phyloP scores from a whole-genome alignment of 2,113 vertebrate species.

The Chaenogobius annularis region DNA sequence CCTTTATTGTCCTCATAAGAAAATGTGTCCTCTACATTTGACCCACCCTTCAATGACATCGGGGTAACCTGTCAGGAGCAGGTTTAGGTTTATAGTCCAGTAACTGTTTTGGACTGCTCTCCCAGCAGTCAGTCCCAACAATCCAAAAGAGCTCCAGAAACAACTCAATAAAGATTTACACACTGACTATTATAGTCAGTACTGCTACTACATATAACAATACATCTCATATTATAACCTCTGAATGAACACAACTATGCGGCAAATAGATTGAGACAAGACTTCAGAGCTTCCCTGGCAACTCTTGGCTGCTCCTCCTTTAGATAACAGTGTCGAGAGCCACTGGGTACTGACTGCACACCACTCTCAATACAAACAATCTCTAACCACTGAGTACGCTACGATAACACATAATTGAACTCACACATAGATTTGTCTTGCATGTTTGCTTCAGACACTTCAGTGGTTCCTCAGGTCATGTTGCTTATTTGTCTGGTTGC shows the following conservation, averaged over 20 bases:
- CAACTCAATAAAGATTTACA: too few species aligned
- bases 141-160: background rate
- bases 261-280: conserved; percentile 27
- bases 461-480: background rate
- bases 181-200: too few species aligned
- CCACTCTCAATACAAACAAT: conserved; percentile 46
- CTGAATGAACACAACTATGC: background rate
- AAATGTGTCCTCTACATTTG: too few species aligned
- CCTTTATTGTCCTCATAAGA: too few species aligned
- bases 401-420: conserved; percentile 49
- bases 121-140: background rate
- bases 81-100: background rate
- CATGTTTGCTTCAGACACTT: conserved; percentile 10
- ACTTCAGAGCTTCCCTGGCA: conserved; percentile 48
- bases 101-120: background rate
- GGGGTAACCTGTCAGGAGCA: too few species aligned
- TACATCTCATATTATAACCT: background rate
- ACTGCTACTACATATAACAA: too few species aligned
- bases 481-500: background rate
- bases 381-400: conserved; percentile 48
- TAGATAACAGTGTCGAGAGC: conserved; percentile 55
- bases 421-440: conserved; percentile 19
- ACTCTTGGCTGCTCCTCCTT: conserved; percentile 35
- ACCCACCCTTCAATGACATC: too few species aligned
- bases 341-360: conserved; percentile 30